Evolutionary conservation across 2,113 vertebrate genomes (phyloP).

Genomic region (Corydoras maculifer): DNA sequence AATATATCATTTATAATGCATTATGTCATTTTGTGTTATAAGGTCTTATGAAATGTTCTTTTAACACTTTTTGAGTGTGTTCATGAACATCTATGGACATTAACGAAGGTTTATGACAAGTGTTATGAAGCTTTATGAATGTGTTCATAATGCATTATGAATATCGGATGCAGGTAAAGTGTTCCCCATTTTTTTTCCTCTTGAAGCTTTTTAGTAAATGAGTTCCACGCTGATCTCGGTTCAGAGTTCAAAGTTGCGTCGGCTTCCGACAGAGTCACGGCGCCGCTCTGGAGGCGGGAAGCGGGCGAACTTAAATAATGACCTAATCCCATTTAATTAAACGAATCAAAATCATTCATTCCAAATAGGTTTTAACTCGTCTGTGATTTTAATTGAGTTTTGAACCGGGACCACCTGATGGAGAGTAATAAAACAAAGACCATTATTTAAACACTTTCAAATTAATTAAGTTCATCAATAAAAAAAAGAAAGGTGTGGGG

Average conservation of each 20-base stretch:
- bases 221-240: background rate
- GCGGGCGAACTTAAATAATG: slow-evolving; percentile 36
- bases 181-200: no score
- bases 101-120: no score
- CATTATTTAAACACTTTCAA: slow-evolving; percentile 31
- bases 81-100: no score
- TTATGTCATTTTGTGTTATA: no score
- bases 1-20: no score
- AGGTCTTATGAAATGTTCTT: no score
- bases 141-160: no score
- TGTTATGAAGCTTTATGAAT: no score
- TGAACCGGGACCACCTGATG: slow-evolving; percentile 42
- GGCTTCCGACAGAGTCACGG: slow-evolving; percentile 10
- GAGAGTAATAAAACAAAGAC: slow-evolving; percentile 46
- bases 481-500: slow-evolving; percentile 36
- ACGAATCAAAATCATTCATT: slow-evolving; percentile 51
- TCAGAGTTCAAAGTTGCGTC: background rate
- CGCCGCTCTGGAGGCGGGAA: background rate
- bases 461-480: slow-evolving; percentile 29
- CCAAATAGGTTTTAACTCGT: slow-evolving; percentile 57
- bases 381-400: slow-evolving; percentile 53
- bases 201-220: background rate
- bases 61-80: no score
- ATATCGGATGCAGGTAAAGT: no score
- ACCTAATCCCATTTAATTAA: slow-evolving; percentile 51